Evolutionary conservation across 2,888 invertebrate species (phyloP), one percentile per base, ranked within the genome.

Genomic region (Trissonchulus latispiculum): DNA sequence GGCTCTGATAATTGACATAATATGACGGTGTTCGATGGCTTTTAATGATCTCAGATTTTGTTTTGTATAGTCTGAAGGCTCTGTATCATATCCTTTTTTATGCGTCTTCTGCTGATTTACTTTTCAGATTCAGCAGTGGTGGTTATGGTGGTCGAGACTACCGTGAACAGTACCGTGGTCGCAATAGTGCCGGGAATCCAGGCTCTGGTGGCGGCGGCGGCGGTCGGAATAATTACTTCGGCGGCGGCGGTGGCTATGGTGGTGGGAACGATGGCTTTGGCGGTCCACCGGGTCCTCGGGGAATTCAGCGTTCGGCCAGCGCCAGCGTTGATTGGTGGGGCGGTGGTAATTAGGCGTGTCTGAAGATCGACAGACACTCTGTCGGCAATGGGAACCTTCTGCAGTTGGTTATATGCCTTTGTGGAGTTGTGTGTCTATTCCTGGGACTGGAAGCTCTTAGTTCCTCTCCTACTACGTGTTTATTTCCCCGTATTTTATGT

Each of bases 141-240:
- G 83, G 83, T 28, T 86, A 85, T 79, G 85, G 85, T 31, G 82
- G 83, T 33, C 82, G 86, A 23, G 86, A 86, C 81, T 86, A 86
- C 78, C 84, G 86, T 75, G 80, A 79, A 62, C 78, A 76, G 72
- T 74, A 76, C 64, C 76, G 77, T 48, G 72, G 59, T 8, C 29
- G 29, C 1, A 33, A 64, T n/a, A 71, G 70, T n/a, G 75, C 71
- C 33, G 74, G 75, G 1, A 32, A 48, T n/a, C 66, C 71, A 15
- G 69, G 71, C 29, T 18, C 31, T n/a, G 18, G 74, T 1, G n/a
- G n/a, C n/a, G 74, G 67, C 36, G n/a, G n/a, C n/a, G n/a, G n/a
- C n/a, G n/a, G n/a, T n/a, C n/a, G n/a, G n/a, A n/a, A n/a, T n/a
- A 66, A 69, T 37, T 48, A n/a, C 62, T 48, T 36, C 59, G 68